Evolutionary conservation across 2,888 invertebrate species (phyloP).

Genomic region (Dascillus cervinus): DNA sequence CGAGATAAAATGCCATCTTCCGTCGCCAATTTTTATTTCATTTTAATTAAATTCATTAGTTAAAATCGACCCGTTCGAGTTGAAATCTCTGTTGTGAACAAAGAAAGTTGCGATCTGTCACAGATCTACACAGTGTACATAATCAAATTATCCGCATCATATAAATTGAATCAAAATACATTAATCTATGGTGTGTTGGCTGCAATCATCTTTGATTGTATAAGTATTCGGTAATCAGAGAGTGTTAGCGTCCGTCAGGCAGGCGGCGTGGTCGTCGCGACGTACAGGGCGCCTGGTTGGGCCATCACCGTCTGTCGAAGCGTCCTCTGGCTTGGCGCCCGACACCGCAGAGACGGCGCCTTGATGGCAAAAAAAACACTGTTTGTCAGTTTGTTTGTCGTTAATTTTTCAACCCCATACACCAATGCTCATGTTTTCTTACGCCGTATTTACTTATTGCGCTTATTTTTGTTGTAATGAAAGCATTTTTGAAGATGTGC

Average conservation of each 20-base stretch:
- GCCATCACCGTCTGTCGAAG: constrained; percentile 44
- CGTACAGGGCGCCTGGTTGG: constrained; percentile 49
- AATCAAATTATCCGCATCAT: constrained; percentile 3
- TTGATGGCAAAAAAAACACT: constrained; percentile 28
- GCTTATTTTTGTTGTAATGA: no score
- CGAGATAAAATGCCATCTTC: no score
- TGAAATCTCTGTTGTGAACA: no score
- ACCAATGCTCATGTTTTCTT: constrained; percentile 16
- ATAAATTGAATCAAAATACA: constrained; percentile 23
- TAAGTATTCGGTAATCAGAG: constrained; percentile 32
- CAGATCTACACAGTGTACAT: background rate
- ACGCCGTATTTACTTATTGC: constrained; percentile 15
- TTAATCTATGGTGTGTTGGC: constrained; percentile 27
- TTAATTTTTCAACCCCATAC: constrained; percentile 29
- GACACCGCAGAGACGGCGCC: constrained; percentile 30
- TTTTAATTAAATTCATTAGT: no score
- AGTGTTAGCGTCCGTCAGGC: constrained; percentile 32
- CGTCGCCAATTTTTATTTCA: no score
- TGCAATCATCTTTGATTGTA: constrained; percentile 32
- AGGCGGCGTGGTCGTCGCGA: constrained; percentile 33
- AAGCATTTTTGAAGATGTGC: no score
- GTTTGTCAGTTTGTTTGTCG: constrained; percentile 37
- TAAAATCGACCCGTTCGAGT: no score
- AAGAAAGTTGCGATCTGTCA: no score
- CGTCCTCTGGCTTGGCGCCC: constrained; percentile 45